Evolutionary conservation across 2,888 invertebrate genomes (phyloP).

Genomic region (Bursaphelenchus okinawaensis): DNA sequence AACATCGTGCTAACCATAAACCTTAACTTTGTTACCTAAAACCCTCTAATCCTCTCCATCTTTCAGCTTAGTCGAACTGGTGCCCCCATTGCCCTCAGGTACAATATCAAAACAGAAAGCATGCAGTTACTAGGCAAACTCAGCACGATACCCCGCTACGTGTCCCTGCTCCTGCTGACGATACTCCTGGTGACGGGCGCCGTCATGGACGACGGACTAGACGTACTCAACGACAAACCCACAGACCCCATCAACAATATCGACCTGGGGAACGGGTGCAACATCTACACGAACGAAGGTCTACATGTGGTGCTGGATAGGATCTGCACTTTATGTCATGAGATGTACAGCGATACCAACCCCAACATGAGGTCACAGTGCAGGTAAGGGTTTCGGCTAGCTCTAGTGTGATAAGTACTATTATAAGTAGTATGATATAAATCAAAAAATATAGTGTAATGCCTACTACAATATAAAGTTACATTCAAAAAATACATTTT

Average conservation of each 20-base stretch:
- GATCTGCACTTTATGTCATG: conserved; percentile 34
- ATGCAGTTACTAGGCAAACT: neutral
- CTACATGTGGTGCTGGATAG: conserved; percentile 29
- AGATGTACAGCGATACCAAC: conserved; percentile 37
- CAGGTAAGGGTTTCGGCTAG: conserved; percentile 26
- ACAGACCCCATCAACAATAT: neutral
- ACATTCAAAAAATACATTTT: no score
- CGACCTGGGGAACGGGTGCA: conserved; percentile 10
- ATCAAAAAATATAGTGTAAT: no score
- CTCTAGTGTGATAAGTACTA: no score
- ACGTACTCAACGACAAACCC: neutral
- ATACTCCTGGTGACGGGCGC: neutral
- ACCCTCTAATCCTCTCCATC: no score
- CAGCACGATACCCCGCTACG: neutral
- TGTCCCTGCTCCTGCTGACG: neutral
- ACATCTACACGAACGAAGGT: conserved; percentile 18
- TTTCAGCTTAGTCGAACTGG: neutral
- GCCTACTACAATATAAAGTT: no score
- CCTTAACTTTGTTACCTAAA: no score
- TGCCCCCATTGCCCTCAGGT: neutral
- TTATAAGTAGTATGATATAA: no score
- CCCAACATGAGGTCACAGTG: conserved; percentile 36
- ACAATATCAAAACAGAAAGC: no score
- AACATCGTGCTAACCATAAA: no score
- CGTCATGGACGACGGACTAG: neutral